phyloP scores from a whole-genome alignment of 2,113 vertebrate genomes.

The Colius striatus region DNA sequence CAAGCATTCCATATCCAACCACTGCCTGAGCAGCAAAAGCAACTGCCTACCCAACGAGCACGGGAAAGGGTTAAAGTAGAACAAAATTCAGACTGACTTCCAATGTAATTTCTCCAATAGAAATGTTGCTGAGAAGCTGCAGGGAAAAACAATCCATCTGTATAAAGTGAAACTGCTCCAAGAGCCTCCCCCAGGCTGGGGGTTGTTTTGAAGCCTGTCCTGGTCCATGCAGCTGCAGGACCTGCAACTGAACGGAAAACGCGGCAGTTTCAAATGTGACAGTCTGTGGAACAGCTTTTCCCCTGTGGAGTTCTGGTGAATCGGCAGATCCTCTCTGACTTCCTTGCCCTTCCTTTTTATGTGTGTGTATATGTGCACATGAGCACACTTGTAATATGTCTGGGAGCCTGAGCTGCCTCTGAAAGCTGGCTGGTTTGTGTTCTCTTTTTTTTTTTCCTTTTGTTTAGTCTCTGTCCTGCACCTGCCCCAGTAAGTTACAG shows the following conservation, averaged over 20 bases:
- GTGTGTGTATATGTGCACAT: rapidly evolving
- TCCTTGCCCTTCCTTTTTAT: neutral
- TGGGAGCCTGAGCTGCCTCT: neutral
- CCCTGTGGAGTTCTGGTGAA: neutral
- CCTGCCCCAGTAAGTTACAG: neutral
- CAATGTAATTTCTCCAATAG: neutral
- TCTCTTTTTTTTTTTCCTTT: neutral
- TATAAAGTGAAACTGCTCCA: neutral
- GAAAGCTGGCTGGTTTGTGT: neutral
- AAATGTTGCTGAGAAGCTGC: neutral
- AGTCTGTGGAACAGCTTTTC: neutral
- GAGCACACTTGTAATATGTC: rapidly evolving
- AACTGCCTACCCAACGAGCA: neutral
- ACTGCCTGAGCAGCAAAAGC: neutral
- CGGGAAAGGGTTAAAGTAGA: neutral
- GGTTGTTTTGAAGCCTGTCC: neutral
- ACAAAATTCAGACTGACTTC: neutral
- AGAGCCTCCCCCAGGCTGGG: neutral
- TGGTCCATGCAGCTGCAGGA: neutral
- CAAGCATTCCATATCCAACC: neutral
- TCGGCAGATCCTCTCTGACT: neutral
- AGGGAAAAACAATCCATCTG: neutral
- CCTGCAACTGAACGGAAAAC: neutral
- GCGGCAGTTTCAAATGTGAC: neutral
- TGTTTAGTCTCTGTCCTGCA: neutral